phyloP scores from a whole-genome alignment of 2,888 invertebrate species.

The Sinopyrophorus schimmeli region DNA sequence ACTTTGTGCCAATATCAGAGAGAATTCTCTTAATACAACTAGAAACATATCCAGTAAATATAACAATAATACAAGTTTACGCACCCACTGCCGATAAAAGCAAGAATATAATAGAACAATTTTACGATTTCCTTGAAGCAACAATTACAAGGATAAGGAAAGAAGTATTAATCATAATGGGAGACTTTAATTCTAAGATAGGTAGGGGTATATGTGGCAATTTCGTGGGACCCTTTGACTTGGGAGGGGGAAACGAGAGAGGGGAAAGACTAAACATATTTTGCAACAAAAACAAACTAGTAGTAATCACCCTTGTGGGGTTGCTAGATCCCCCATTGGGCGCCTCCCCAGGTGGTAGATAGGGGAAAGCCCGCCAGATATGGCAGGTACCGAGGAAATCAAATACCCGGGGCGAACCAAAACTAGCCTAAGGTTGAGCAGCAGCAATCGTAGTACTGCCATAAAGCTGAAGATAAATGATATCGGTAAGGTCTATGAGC shows the following conservation, averaged over 20 bases:
- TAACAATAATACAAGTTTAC: slow-evolving; percentile 32
- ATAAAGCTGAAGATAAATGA: too few relatives aligned
- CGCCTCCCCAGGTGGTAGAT: too few relatives aligned
- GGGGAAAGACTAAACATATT: slow-evolving; percentile 2
- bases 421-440: too few relatives aligned
- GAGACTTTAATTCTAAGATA: slow-evolving; percentile 33
- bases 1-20: slow-evolving; percentile 11
- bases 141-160: slow-evolving; percentile 25
- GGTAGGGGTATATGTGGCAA: slow-evolving; percentile 2
- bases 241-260: slow-evolving; percentile 3
- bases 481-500: too few relatives aligned
- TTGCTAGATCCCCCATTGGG: too few relatives aligned
- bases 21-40: slow-evolving; percentile 8
- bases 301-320: too few relatives aligned
- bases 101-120: slow-evolving; percentile 27
- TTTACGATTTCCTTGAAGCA: slow-evolving; percentile 7
- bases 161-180: slow-evolving; percentile 26
- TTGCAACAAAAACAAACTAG: slow-evolving; percentile 1
- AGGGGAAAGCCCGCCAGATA: too few relatives aligned
- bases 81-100: slow-evolving; percentile 28
- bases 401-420: too few relatives aligned
- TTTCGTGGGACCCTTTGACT: background rate
- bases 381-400: too few relatives aligned
- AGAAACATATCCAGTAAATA: slow-evolving; percentile 9
- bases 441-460: too few relatives aligned